These are phyloP conservation scores for Cephalopterus ornatus DNA, from an alignment of 2,113 vertebrate genomes.

Conservation along the genomic window DNA sequence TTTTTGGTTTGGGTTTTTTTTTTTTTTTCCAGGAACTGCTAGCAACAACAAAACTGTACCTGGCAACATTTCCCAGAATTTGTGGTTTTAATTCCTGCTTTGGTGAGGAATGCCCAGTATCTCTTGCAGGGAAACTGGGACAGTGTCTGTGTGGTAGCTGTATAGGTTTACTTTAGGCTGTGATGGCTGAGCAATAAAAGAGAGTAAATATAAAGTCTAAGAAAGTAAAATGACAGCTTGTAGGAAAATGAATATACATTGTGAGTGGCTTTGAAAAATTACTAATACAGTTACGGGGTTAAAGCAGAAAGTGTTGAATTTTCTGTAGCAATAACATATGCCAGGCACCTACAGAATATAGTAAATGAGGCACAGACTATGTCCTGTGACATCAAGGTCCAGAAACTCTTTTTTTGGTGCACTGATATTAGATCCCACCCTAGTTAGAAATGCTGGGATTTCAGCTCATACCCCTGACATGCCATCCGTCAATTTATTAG, in stretches of 20 bases:
- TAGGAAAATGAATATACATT: conserved; percentile 10
- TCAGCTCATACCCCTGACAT: conserved; percentile 75
- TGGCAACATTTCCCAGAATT: conserved; percentile 10
- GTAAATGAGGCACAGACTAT: conserved; percentile 60
- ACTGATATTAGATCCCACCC: conserved; percentile 69
- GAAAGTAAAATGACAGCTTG: conserved; percentile 54
- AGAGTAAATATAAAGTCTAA: conserved; percentile 14
- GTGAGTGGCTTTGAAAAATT: conserved; percentile 52
- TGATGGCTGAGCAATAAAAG: not conserved
- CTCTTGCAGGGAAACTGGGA: conserved; percentile 44
- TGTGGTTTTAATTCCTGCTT: conserved; percentile 4
- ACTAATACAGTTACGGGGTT: conserved; percentile 58
- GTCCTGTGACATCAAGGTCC: conserved; percentile 73
- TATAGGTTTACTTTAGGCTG: conserved; percentile 24
- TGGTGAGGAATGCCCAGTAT: conserved; percentile 26
- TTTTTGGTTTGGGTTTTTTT: not conserved
- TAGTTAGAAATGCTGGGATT: conserved; percentile 77
- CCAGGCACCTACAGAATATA: conserved; percentile 47
- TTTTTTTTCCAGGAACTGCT: not conserved
- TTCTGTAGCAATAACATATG: conserved; percentile 58
- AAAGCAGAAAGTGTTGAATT: conserved; percentile 56
- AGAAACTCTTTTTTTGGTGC: conserved; percentile 74
- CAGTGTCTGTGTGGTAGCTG: conserved; percentile 10
- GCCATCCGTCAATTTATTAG: conserved; percentile 85
- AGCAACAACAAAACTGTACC: conserved; percentile 26